Evolutionary conservation across 2,888 invertebrate genomes (phyloP), one percentile per base, ranked within the genome.

Genomic region (Dugesia japonica): DNA sequence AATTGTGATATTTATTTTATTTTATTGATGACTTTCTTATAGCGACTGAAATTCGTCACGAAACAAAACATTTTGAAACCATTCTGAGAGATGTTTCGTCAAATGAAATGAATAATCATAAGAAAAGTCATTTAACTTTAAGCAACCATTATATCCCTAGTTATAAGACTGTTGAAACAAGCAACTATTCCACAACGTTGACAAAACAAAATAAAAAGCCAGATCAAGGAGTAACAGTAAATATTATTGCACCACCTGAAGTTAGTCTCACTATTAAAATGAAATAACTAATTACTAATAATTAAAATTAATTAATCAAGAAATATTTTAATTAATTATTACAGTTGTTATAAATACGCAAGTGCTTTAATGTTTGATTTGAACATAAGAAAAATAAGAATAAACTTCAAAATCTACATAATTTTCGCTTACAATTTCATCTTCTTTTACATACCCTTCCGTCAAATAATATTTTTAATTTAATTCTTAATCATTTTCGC

Each of bases 101-200:
- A 4, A 56, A 56, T 23, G 56, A 56, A 1, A 56, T 56, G 56
- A 56, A 4, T 9, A 56, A 56, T n/a, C 56, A 56, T 56, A 56
- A 56, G 56, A 56, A 56, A 56, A 56, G 56, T n/a, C 56, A 56
- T n/a, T 20, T 56, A n/a, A 56, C 56, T 9, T 56, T 56, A 56
- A 23, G 20, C 20, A 56, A 56, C 17, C 56, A 56, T 56, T 56
- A 13, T 56, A 56, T 56, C 23, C 56, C 56, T 9, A 56, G 23
- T n/a, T 56, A 56, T 23, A n/a, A 56, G 23, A n/a, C 4, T 20
- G 17, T n/a, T n/a, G 56, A 56, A 23, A 56, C n/a, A 4, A 56
- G 17, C 7, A 56, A 56, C 23, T 56, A 20, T 23, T 20, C 20
- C 23, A 56, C 56, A 56, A 56, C 56, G 1, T 9, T 56, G 1